These are phyloP conservation scores for Spondyliosoma cantharus DNA, from an alignment of 2,797 vertebrate species.

Conservation along the genomic window DNA sequence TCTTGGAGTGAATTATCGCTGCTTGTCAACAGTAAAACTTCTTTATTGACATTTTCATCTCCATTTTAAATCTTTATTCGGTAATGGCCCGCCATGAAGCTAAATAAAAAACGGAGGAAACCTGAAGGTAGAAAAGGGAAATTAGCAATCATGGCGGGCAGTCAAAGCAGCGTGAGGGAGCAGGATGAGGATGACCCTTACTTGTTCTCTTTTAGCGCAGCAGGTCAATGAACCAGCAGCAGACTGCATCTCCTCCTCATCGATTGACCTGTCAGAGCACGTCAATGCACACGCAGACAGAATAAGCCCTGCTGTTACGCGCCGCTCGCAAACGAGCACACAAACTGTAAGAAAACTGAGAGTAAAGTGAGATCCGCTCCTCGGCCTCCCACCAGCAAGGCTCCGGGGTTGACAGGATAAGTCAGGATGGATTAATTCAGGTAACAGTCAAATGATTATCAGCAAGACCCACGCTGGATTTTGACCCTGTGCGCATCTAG, in stretches of 20 bases:
- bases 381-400: constrained; percentile 26
- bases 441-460: constrained; percentile 39
- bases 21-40: background rate
- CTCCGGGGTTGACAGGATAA: constrained; percentile 48
- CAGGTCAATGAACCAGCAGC: constrained; percentile 66
- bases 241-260: constrained; percentile 69
- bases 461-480: constrained; percentile 42
- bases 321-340: constrained; percentile 41
- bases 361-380: constrained; percentile 14
- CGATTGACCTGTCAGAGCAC: constrained; percentile 77
- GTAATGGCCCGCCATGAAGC: background rate
- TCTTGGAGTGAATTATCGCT: background rate
- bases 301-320: constrained; percentile 54
- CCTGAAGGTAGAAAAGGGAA: constrained; percentile 6
- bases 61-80: constrained; percentile 13
- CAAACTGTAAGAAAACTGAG: constrained; percentile 41
- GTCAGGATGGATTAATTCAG: constrained; percentile 67
- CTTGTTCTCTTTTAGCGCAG: constrained; percentile 65
- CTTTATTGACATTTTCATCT: constrained; percentile 13
- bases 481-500: constrained; percentile 40
- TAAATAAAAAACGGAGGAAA: background rate
- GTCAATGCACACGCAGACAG: constrained; percentile 58
- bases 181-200: constrained; percentile 61
- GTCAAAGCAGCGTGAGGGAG: constrained; percentile 32
- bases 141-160: constrained; percentile 30